Base-by-base conservation (phyloP, 2,888 invertebrate genomes). In the Ormia ochracea region DNA sequence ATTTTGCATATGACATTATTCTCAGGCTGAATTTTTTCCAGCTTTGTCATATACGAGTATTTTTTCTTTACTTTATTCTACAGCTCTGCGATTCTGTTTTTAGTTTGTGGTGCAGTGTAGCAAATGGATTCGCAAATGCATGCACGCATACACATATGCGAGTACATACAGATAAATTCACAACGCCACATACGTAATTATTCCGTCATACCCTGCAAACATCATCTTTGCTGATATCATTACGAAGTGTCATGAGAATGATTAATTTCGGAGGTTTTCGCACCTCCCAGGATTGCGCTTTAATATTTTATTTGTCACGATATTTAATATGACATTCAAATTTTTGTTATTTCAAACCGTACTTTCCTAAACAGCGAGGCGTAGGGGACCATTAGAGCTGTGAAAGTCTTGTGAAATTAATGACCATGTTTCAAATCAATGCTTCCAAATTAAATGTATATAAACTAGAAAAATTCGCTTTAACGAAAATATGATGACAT, bases 1-100 rank as follows among this genome's bases (percentile, higher is more conserved):
- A 86, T 84, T 84, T 84, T 84, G 82, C 85, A 83, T 84, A 83
- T 84, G 85, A 83, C 82, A 80, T 81, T 82, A 72, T 82, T 77
- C 76, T 73, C 77, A 79, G 76, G 77, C 76, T 41, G 50, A 61
- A 56, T 26, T 56, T 66, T 52, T 61, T 52, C 3, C 21, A 43
- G 19, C 28, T 52, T 45, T 63, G 33, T 61, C 33, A 31, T 19
- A 54, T 17, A 43, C n/a, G n/a, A n/a, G n/a, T n/a, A 12, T 72
- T 43, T 45, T 61, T 70, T 31, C 33, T 63, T 61, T 52, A 52
- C 63, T 52, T 65, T 19, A 48, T 63, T 43, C 4, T 54, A 6
- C 10, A 33, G 4, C 48, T 56, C 14, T 59, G 48, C 36, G 17
- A 12, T 56, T 65, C 45, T 56, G 33, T 68, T 59, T 38, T 61